A percentile compares a stretch with the other conserved stretches of the same genome.
Conservation (phyloP, 2,113 vertebrate species). For the Cyprinus carpio region DNA sequence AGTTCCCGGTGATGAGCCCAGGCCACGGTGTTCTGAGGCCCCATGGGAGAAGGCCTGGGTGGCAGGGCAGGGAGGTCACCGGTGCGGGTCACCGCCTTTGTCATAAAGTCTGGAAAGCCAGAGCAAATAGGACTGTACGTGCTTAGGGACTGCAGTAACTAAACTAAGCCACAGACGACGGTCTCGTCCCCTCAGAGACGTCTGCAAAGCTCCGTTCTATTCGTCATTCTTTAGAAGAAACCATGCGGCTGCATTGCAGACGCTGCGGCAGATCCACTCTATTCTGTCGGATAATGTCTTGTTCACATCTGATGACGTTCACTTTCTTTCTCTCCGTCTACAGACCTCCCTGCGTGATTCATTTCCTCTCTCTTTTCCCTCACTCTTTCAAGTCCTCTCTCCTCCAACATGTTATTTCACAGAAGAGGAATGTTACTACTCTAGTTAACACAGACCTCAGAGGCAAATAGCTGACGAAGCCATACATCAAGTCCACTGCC, state of each 20-base stretch:
- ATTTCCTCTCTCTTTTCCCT: constrained; percentile 36
- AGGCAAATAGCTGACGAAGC: constrained; percentile 67
- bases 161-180: not conserved
- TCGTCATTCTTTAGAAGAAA: constrained; percentile 2
- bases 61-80: constrained; percentile 65
- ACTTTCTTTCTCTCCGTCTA: constrained; percentile 12
- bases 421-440: constrained; percentile 68
- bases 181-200: not conserved
- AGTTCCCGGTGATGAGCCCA: constrained; percentile 71
- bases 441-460: constrained; percentile 69
- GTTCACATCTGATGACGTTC: constrained; percentile 15
- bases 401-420: constrained; percentile 64
- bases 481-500: constrained; percentile 66
- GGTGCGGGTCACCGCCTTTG: constrained; percentile 43
- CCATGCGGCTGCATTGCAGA: not conserved
- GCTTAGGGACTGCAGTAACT: constrained; percentile 53
- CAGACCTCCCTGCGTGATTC: constrained; percentile 21
- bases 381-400: constrained; percentile 39
- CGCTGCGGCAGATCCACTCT: not conserved
- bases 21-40: constrained; percentile 60
- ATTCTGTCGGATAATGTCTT: constrained; percentile 25
- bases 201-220: not conserved
- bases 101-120: constrained; percentile 36
- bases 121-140: constrained; percentile 63
- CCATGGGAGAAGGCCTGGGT: constrained; percentile 58